These are phyloP conservation scores for Aricia agestis DNA, from an alignment of 1,140 invertebrate species.

Conservation along the genomic window DNA sequence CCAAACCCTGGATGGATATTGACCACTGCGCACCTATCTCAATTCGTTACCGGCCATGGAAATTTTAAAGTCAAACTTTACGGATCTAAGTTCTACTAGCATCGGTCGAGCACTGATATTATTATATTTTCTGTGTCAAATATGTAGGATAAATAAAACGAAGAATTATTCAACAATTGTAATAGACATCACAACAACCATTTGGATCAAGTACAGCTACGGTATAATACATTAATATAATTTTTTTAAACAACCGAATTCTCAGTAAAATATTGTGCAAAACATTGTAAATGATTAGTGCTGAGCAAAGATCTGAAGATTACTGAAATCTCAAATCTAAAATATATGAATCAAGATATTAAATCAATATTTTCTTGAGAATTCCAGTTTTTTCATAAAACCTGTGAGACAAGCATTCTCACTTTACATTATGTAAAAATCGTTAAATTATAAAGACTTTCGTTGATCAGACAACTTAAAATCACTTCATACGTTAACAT, in stretches of 20 bases:
- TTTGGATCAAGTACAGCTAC: constrained; percentile 63
- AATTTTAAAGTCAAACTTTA: too few species aligned
- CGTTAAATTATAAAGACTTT: constrained; percentile 7
- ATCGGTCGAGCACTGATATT: too few species aligned
- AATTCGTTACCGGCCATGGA: too few species aligned
- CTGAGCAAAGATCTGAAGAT: background rate
- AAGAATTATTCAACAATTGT: constrained; percentile 23
- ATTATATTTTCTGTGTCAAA: background rate
- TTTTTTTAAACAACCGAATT: constrained; percentile 24
- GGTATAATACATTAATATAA: constrained; percentile 41
- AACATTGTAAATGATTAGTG: background rate
- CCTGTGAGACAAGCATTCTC: background rate
- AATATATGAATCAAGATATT: background rate
- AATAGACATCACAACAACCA: constrained; percentile 73
- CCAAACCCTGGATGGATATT: too few species aligned
- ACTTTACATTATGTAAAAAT: constrained; percentile 20
- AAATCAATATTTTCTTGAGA: background rate
- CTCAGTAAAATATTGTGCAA: background rate
- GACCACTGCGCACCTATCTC: too few species aligned
- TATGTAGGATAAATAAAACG: background rate
- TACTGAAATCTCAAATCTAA: background rate
- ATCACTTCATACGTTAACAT: background rate
- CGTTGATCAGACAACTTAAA: constrained; percentile 7
- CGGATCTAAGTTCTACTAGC: too few species aligned
- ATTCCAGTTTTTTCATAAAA: background rate